Base-by-base conservation (phyloP, 1,140 invertebrate genomes). In the Pygmarrhopalites habei region DNA sequence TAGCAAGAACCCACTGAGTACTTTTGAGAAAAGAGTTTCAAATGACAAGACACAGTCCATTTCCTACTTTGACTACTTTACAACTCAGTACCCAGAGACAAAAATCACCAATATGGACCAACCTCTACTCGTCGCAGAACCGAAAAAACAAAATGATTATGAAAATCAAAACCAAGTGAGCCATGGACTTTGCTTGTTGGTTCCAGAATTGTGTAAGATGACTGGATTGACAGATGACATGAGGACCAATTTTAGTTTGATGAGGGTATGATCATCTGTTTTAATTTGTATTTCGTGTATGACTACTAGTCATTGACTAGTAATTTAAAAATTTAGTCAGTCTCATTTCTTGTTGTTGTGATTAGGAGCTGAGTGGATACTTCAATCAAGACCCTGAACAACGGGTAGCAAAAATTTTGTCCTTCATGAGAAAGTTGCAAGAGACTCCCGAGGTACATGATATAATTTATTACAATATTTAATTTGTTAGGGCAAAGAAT, bases 41-140 rank as follows among this genome's bases (percentile, higher is more conserved):
- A n/a, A n/a, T n/a, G n/a, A n/a, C n/a, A n/a, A n/a, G n/a, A n/a
- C n/a, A n/a, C 80, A 82, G 0, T 53, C 78, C 39, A 82, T 86
- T 2, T 77, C 82, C 1, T 95, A 86, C 70, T 63, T 82, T 2
- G 83, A 94, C 1, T 97, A 96, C 75, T 96, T 94, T 67, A 81
- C 82, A 71, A 79, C 79, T 14, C 75, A 81, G 26, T 84, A 85
- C 73, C 74, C 79, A 25, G n/a, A n/a, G n/a, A n/a, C n/a, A n/a
- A 82, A 94, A 19, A 74, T 78, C 0, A 92, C 97, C 35, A 75
- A 69, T 39, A 0, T 55, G 0, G 28, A 53, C 1, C 70, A 71
- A 35, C 67, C 70, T 1, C 29, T 71, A 1, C 55, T 71, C 15
- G 2, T 30, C 17, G 35, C 65, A 4, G 59, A 60, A 41, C 26